Percentiles rank a stretch among this genome's conserved stretches.
Evolutionary conservation across 1,140 invertebrate species (phyloP).

Genomic region (Zaprionus inermis): DNA sequence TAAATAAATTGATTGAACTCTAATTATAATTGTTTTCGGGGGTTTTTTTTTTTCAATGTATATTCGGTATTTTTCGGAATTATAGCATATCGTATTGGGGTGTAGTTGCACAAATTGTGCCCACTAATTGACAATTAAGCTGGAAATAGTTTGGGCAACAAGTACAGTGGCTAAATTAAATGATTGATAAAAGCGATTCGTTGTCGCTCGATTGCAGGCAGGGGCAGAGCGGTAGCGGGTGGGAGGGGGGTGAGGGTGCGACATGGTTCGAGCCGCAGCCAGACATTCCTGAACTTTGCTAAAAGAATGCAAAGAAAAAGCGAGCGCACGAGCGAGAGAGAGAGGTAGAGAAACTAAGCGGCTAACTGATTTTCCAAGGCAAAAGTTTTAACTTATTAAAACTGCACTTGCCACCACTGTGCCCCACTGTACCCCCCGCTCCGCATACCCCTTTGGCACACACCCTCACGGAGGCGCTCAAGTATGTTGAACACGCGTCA

Average conservation of each 20-base stretch:
- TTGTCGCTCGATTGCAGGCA: constrained; percentile 17
- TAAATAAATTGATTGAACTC: constrained; percentile 74
- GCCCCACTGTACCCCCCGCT: neutral
- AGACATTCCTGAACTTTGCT: constrained; percentile 47
- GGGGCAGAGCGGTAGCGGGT: too few species aligned
- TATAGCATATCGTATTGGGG: constrained; percentile 32
- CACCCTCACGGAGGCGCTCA: constrained; percentile 62
- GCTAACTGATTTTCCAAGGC: constrained; percentile 77
- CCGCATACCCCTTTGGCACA: neutral
- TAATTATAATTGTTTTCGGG: constrained; percentile 32
- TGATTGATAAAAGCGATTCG: constrained; percentile 74
- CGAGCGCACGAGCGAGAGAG: constrained; percentile 17
- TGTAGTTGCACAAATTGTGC: constrained; percentile 55
- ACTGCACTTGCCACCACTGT: constrained; percentile 69
- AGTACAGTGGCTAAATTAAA: constrained; percentile 57
- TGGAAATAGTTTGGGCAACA: constrained; percentile 66
- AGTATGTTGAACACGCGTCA: constrained; percentile 82
- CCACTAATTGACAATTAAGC: constrained; percentile 80
- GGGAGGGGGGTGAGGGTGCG: neutral
- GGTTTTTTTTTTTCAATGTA: constrained; percentile 19
- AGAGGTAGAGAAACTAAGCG: constrained; percentile 57
- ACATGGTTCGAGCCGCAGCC: constrained; percentile 3
- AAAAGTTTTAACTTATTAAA: constrained; percentile 81
- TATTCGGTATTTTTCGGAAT: too few species aligned
- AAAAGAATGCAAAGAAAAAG: constrained; percentile 21